Percentiles rank a stretch among this genome's conserved stretches.
Evolutionary conservation across 2,888 invertebrate species (phyloP).

Genomic region (Silvanus unidentatus): DNA sequence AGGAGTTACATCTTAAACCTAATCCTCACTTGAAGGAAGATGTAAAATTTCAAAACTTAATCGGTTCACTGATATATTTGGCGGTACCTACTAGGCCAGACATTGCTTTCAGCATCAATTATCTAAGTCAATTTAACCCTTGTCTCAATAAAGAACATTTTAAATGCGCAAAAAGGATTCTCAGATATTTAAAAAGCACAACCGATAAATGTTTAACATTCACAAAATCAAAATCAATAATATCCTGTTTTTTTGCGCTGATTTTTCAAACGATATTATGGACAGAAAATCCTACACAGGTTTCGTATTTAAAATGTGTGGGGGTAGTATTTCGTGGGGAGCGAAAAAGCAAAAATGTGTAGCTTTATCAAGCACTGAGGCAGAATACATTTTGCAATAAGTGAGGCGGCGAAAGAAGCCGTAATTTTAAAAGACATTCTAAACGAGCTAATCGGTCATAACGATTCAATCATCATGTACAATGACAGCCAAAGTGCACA

Average conservation of each 20-base stretch:
- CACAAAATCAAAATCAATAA: not conserved
- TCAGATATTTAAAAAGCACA: slow-evolving; percentile 26
- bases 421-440: slow-evolving; percentile 18
- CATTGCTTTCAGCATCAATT: slow-evolving; percentile 13
- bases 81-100: slow-evolving; percentile 15
- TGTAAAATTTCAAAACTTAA: slow-evolving; percentile 5
- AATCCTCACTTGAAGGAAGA: not conserved
- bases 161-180: slow-evolving; percentile 29
- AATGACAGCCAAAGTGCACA: slow-evolving; percentile 23
- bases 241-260: no score
- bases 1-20: not conserved
- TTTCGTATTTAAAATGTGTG: slow-evolving; percentile 20
- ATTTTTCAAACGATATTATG: slow-evolving; percentile 15
- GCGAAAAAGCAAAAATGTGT: slow-evolving; percentile 25
- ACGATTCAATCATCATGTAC: slow-evolving; percentile 7
- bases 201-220: slow-evolving; percentile 1
- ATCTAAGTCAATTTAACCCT: slow-evolving; percentile 14
- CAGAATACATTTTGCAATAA: slow-evolving; percentile 23
- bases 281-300: slow-evolving; percentile 40
- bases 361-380: slow-evolving; percentile 26
- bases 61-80: slow-evolving; percentile 15
- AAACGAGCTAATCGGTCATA: slow-evolving; percentile 10
- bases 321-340: slow-evolving; percentile 22
- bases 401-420: slow-evolving; percentile 20
- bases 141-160: slow-evolving; percentile 18